phyloP scores from a whole-genome alignment of 2,888 invertebrate species.

The Acleris laterana region DNA sequence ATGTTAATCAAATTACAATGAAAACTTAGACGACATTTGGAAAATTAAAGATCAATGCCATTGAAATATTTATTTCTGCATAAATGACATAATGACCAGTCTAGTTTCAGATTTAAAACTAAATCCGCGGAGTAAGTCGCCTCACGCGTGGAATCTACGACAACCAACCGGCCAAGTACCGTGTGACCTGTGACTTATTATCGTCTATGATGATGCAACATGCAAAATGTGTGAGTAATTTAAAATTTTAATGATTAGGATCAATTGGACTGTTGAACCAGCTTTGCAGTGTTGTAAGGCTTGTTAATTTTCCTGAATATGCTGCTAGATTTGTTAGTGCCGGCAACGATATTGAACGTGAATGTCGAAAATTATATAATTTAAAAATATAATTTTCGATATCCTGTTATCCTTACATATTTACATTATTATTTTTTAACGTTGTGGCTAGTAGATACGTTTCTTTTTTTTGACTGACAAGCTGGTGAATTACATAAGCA shows the following conservation, averaged over 20 bases:
- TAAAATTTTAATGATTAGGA: background rate
- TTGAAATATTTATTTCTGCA: slow-evolving; percentile 57
- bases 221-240: slow-evolving; percentile 60
- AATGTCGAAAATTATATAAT: no score
- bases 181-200: slow-evolving; percentile 11
- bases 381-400: no score
- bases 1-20: slow-evolving; percentile 77
- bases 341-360: no score
- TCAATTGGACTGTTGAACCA: no score
- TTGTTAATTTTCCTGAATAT: no score
- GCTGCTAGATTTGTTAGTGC: no score
- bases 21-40: slow-evolving; percentile 60
- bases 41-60: slow-evolving; percentile 63
- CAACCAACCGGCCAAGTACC: background rate
- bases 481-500: no score
- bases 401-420: no score
- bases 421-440: no score
- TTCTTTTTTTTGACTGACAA: no score
- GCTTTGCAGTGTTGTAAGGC: no score
- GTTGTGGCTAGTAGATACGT: no score
- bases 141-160: slow-evolving; percentile 45
- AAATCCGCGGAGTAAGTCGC: slow-evolving; percentile 66
- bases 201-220: slow-evolving; percentile 50
- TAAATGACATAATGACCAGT: slow-evolving; percentile 64
- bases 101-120: slow-evolving; percentile 73